Percentiles rank a stretch among this genome's conserved stretches.
Evolutionary conservation across 2,113 vertebrate genomes (phyloP).

Genomic region (Pithys albifrons): DNA sequence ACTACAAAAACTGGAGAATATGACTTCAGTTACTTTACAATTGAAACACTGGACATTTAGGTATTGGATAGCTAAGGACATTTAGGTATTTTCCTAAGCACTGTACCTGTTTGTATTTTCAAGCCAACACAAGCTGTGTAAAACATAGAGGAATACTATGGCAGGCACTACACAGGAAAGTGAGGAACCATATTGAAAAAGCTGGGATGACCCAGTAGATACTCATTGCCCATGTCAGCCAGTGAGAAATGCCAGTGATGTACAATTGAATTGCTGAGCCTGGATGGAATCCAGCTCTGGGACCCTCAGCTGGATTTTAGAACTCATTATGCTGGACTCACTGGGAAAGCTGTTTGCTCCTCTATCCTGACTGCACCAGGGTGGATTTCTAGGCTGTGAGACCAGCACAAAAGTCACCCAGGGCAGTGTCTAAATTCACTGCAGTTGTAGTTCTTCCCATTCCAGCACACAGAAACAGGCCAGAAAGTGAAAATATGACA

Average conservation of each 20-base stretch:
- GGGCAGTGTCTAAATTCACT: not conserved
- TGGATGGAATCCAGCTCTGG: not conserved
- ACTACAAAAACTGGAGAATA: not conserved
- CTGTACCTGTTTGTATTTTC: not conserved
- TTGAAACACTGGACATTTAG: not conserved
- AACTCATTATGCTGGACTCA: not conserved
- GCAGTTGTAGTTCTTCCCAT: not conserved
- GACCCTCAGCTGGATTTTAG: not conserved
- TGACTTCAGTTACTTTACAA: conserved; percentile 21
- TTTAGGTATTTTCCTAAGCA: not conserved
- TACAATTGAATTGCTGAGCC: not conserved
- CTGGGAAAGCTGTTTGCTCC: not conserved
- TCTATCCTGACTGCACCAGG: not conserved
- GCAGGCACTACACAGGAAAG: not conserved
- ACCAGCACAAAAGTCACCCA: accelerated
- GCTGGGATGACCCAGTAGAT: not conserved
- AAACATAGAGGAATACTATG: not conserved
- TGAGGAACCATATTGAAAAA: not conserved
- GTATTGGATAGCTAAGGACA: too few relatives aligned
- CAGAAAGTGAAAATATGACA: not conserved
- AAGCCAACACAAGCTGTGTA: not conserved
- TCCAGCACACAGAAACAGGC: not conserved
- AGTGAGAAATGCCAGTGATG: not conserved
- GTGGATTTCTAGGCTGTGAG: not conserved
- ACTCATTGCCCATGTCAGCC: not conserved